Percentiles rank a stretch among this genome's conserved stretches.
Conservation (phyloP, 53 echinoderm and acorn worm genomes). For the Echinometra lucunter region DNA sequence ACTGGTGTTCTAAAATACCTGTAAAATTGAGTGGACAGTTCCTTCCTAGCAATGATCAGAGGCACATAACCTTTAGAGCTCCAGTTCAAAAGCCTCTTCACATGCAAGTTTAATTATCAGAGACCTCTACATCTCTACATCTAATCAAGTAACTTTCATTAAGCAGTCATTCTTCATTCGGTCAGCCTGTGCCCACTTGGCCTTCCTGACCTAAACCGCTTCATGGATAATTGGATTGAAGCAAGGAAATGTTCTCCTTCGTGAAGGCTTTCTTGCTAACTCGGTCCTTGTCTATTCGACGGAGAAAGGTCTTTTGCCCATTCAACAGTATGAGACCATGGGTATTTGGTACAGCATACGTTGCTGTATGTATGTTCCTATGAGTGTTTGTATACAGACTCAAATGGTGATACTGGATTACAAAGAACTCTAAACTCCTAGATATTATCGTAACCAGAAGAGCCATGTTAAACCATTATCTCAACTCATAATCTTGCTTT, state of each 20-base stretch:
- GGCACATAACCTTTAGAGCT: neutral
- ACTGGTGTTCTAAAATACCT: too few relatives aligned
- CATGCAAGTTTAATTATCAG: neutral
- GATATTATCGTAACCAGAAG: too few relatives aligned
- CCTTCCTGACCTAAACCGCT: neutral
- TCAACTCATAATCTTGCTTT: too few relatives aligned
- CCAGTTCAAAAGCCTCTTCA: neutral
- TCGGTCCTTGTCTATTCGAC: neutral
- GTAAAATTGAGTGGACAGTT: too few relatives aligned
- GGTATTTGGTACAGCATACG: neutral
- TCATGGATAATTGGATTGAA: slow-evolving; percentile 5
- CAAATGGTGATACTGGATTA: neutral
- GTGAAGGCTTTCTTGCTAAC: neutral
- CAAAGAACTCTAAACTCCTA: too few relatives aligned
- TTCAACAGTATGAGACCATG: neutral
- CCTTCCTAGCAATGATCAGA: neutral
- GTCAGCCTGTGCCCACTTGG: neutral
- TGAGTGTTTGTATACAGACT: neutral
- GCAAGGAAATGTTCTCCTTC: neutral
- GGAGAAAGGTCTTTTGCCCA: too few relatives aligned
- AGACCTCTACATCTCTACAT: neutral
- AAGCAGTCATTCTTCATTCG: slow-evolving; percentile 32
- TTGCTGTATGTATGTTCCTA: neutral
- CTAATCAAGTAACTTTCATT: slow-evolving; percentile 23
- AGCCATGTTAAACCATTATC: too few relatives aligned